Conservation (phyloP, 2,888 invertebrate genomes). For the Gastracanthus pulcherrimus region DNA sequence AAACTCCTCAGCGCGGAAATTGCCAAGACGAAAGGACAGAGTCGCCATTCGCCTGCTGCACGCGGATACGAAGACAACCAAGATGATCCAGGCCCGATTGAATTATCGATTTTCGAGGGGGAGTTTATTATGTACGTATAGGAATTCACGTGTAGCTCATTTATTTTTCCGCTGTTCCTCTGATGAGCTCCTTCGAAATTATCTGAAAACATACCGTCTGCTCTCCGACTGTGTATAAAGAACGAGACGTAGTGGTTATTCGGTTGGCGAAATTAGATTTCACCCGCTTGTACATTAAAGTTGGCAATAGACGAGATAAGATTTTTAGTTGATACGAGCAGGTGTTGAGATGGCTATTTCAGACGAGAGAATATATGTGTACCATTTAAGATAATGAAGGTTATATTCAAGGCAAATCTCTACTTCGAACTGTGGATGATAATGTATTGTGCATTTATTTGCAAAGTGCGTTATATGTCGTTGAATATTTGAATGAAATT, state of each 20-base stretch:
- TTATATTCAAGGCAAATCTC: not conserved
- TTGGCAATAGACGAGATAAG: not conserved
- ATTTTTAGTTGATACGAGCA: not conserved
- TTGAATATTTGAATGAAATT: too few species aligned
- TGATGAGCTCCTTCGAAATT: not conserved
- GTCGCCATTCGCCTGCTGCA: slow-evolving; percentile 41
- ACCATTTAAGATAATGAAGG: not conserved
- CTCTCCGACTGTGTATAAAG: not conserved
- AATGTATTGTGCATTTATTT: too few species aligned
- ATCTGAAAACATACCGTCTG: not conserved
- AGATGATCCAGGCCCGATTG: slow-evolving; percentile 38
- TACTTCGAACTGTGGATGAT: not conserved
- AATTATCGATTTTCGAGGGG: slow-evolving; percentile 58
- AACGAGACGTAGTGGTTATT: not conserved
- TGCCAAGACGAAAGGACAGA: not conserved
- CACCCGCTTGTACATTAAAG: not conserved
- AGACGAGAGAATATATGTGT: not conserved
- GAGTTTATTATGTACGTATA: slow-evolving; percentile 12
- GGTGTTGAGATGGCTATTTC: not conserved
- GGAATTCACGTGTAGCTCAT: slow-evolving; percentile 37
- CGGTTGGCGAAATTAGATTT: not conserved
- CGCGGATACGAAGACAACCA: not conserved
- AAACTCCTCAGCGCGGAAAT: slow-evolving; percentile 7
- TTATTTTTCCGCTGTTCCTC: slow-evolving; percentile 53
- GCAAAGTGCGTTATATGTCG: too few species aligned